These are phyloP conservation scores for Scotopteryx bipunctaria DNA, from an alignment of 2,888 invertebrate genomes.

Conservation along the genomic window DNA sequence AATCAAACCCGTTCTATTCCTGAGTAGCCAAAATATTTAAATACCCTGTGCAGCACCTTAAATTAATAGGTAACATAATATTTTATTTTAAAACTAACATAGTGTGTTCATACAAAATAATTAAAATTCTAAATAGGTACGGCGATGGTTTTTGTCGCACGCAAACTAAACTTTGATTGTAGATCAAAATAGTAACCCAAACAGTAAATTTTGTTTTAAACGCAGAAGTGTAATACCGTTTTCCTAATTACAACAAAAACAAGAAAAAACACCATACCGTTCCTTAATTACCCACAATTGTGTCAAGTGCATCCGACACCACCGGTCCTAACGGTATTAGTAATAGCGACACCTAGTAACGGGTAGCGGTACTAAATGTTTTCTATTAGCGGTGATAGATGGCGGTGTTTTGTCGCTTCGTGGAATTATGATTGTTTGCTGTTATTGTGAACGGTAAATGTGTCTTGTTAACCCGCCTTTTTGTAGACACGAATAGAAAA, in stretches of 20 bases:
- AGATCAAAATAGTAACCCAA: too few species aligned
- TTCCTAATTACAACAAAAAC: not conserved
- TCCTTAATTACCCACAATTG: constrained; percentile 22
- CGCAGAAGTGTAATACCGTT: too few species aligned
- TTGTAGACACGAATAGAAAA: not conserved
- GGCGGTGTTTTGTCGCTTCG: constrained; percentile 46
- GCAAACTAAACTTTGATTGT: too few species aligned
- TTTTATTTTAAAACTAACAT: too few species aligned
- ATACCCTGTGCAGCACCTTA: too few species aligned
- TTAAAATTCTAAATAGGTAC: too few species aligned
- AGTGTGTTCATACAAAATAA: too few species aligned
- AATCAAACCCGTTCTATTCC: too few species aligned
- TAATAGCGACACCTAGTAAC: constrained; percentile 72
- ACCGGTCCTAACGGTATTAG: constrained; percentile 37
- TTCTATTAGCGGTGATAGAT: constrained; percentile 60
- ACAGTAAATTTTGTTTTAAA: too few species aligned
- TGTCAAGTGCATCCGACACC: constrained; percentile 29
- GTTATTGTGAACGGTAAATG: constrained; percentile 17
- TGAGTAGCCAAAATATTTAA: too few species aligned
- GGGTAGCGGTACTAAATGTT: constrained; percentile 70
- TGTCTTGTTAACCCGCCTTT: constrained; percentile 24
- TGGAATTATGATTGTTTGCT: constrained; percentile 15
- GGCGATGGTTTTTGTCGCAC: too few species aligned
- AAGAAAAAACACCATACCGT: constrained; percentile 9
- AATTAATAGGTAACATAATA: too few species aligned